These are phyloP conservation scores for Odontamblyopus rebecca DNA, from an alignment of 2,797 vertebrate genomes.

Conservation along the genomic window DNA sequence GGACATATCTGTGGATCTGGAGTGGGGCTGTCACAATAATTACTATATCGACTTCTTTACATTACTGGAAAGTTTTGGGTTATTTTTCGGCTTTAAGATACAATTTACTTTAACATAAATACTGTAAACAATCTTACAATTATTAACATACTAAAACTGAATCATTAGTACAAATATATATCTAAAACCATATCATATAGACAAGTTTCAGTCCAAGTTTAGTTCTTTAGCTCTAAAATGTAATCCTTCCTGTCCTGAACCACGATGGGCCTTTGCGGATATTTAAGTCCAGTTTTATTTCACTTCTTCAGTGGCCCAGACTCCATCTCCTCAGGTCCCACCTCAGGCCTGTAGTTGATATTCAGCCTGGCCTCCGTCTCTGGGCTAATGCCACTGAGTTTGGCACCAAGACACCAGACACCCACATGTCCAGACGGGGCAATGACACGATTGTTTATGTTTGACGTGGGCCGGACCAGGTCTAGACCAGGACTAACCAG, in stretches of 20 bases:
- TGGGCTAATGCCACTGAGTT: constrained; percentile 23
- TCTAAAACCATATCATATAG: no score
- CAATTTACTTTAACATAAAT: no score
- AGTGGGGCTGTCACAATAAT: no score
- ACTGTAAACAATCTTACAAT: no score
- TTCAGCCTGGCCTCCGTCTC: not conserved
- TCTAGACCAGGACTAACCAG: constrained; percentile 34
- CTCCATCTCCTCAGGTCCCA: constrained; percentile 20
- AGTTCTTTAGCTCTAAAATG: not conserved
- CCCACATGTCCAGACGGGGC: constrained; percentile 17
- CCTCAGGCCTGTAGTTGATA: constrained; percentile 22
- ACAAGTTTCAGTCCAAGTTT: no score
- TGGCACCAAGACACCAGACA: constrained; percentile 30
- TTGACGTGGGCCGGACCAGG: constrained; percentile 26
- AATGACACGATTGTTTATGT: not conserved
- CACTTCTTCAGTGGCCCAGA: constrained; percentile 4
- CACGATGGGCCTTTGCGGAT: not conserved
- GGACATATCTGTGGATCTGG: no score
- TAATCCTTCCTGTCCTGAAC: constrained; percentile 5
- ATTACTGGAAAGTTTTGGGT: no score
- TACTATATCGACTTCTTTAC: no score
- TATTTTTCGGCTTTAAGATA: no score
- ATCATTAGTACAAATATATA: no score
- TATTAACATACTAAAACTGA: no score
- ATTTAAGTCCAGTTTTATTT: constrained; percentile 4